Evolutionary conservation across 2,888 invertebrate genomes (phyloP).

Genomic region (Philonicus albiceps): DNA sequence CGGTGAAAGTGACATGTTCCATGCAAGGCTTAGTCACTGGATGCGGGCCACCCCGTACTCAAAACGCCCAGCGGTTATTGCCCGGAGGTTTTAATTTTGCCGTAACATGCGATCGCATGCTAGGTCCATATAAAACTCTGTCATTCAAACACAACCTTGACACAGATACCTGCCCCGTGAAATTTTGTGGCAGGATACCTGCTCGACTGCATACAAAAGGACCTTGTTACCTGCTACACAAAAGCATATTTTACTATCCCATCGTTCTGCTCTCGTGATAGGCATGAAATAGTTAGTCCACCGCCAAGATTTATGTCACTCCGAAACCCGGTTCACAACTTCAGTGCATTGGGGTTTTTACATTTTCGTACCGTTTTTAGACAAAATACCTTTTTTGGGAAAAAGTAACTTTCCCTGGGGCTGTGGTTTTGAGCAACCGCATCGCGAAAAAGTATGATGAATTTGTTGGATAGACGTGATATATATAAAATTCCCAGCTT

Average conservation of each 20-base stretch:
- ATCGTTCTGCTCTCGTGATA: background rate
- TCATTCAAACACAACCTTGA: conserved; percentile 13
- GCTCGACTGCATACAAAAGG: background rate
- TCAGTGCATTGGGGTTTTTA: background rate
- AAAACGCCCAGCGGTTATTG: background rate
- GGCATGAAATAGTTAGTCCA: background rate
- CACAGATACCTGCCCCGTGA: background rate
- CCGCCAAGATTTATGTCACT: background rate
- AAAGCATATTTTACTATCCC: background rate
- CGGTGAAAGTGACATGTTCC: background rate
- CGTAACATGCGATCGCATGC: conserved; percentile 14
- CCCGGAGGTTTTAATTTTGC: background rate
- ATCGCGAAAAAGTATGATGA: background rate
- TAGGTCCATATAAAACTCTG: background rate
- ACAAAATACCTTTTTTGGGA: background rate
- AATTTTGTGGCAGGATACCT: background rate
- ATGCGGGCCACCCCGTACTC: background rate
- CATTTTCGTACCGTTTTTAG: background rate
- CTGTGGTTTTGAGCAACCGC: background rate
- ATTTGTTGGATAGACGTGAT: background rate
- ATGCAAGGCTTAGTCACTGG: background rate
- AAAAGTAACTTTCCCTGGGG: background rate
- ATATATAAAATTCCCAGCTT: background rate
- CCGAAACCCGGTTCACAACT: background rate
- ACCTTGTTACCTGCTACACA: background rate